Evolutionary conservation across 2,888 invertebrate species (phyloP), one percentile per base, ranked within the genome.

Genomic region (Coecobrya sp.): DNA sequence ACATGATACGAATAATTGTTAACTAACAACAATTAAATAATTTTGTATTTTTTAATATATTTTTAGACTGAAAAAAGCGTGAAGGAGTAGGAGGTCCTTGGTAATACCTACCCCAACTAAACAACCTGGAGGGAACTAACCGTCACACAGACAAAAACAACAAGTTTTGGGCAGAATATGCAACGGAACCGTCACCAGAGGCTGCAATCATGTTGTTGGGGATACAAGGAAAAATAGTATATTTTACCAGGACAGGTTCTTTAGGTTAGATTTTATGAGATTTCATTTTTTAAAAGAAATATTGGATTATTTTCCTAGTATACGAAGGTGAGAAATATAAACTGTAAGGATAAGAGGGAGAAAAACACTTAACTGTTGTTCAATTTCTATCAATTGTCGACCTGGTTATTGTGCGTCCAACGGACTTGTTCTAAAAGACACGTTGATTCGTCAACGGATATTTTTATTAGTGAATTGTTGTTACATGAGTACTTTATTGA

Each of bases 11-110:
- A 59, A 49, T 59, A 82, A 82, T 82, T 55, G 30, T 2, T 36
- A 36, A 7, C 5, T 68, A 68, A 30, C 13, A 30, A 68, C 3
- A 68, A 30, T 68, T 22, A 82, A 8, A 36, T 52, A 49, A 65
- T 68, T 68, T 27, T 70, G 5, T 42, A 10, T n/a, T 49, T 84
- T 65, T 65, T 65, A 19, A 79, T 79, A 45, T 79, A 22, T 79
- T 65, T 86, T 86, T 30, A 86, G 86, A 70, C 70, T 68, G 49
- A 86, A 79, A 36, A 16, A 68, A 84, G 42, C 62, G 65, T 84
- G 22, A 84, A 65, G n/a, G 25, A 84, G 45, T 19, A 42, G 65
- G 30, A 36, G n/a, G n/a, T 30, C 19, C 30, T 70, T 19, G 86
- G 19, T n/a, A 42, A 70, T 70, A 70, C 42, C n/a, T 65, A 7